Evolutionary conservation across 2,797 vertebrate species (phyloP).

Genomic region (Melanogrammus aeglefinus): DNA sequence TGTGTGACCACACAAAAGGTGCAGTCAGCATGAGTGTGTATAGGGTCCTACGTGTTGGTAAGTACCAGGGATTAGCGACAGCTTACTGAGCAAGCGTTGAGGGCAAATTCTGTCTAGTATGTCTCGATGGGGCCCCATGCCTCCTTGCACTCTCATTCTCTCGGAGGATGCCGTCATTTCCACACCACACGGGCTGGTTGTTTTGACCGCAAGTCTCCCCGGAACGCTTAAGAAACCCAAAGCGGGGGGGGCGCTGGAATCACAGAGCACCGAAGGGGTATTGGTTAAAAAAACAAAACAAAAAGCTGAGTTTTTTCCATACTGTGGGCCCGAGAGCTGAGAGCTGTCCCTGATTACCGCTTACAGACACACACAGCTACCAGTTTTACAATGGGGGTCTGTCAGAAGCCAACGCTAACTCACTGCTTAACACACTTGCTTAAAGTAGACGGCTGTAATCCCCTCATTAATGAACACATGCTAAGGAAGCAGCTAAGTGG

Average conservation of each 20-base stretch:
- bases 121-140: conserved; percentile 22
- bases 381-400: conserved; percentile 36
- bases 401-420: conserved; percentile 29
- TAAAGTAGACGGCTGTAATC: conserved; percentile 23
- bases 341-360: conserved; percentile 9
- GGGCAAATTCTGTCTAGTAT: conserved; percentile 49
- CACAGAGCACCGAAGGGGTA: conserved; percentile 45
- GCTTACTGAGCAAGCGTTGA: conserved; percentile 61
- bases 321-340: conserved; percentile 8
- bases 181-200: conserved; percentile 44
- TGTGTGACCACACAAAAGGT: conserved; percentile 63
- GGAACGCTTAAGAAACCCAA: conserved; percentile 35
- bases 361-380: conserved; percentile 28
- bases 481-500: conserved; percentile 19
- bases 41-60: conserved; percentile 46
- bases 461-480: conserved; percentile 38
- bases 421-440: conserved; percentile 26
- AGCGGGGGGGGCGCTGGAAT: conserved; percentile 33
- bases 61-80: conserved; percentile 57
- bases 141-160: conserved; percentile 43
- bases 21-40: conserved; percentile 47
- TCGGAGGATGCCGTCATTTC: conserved; percentile 61
- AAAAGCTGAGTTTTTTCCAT: neutral
- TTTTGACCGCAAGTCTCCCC: conserved; percentile 45
- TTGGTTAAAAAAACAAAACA: conserved; percentile 18